Evolutionary conservation across 2,113 vertebrate genomes (phyloP), one percentile per base, ranked within the genome.

Genomic region (Tragelaphus strepsiceros): DNA sequence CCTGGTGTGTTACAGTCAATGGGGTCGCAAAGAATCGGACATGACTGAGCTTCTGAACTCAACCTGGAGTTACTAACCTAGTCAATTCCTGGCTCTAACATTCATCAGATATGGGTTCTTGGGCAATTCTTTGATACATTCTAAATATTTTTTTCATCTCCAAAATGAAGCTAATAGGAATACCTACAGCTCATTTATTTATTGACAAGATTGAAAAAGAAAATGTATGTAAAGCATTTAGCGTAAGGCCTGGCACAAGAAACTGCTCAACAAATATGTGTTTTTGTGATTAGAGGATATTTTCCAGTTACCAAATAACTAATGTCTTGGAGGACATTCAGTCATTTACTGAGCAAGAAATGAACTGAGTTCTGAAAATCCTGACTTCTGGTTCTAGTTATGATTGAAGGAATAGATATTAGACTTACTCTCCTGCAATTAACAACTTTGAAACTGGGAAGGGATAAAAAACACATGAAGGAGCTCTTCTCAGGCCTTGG

Each of bases 61-160:
- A 19, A 61, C 84, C 46, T 46, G 0, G 49, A 78, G 7, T 64
- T 95, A 51, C 62, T 26, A 46, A 58, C 62, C 26, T 95, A 21
- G 64, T 51, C 78, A 89, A 7, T 39, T 82, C 6, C 53, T 83
- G 5, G 16, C 4, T 51, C 54, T 86, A 78, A 11, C 11, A 71
- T 61, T 92, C 8, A 84, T 62, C 19, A 28, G 15, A 51, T 77
- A 71, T 39, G 21, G 5, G 19, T 84, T 90, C 30, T 83, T 35
- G 28, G 6, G 4, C 22, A 91, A 88, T 19, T 21, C 16, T 91
- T 64, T 53, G 7, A 74, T 81, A 85, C 7, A 46, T 5, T 95
- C 64, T 86, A 93, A 51, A 32, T 61, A 39, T 81, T 96, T 91
- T 91, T n/a, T 89, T 88, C 46, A 62, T 77, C 71, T 96, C 64